Evolutionary conservation across 2,888 invertebrate genomes (phyloP).

Genomic region (Leucophenga maculata): DNA sequence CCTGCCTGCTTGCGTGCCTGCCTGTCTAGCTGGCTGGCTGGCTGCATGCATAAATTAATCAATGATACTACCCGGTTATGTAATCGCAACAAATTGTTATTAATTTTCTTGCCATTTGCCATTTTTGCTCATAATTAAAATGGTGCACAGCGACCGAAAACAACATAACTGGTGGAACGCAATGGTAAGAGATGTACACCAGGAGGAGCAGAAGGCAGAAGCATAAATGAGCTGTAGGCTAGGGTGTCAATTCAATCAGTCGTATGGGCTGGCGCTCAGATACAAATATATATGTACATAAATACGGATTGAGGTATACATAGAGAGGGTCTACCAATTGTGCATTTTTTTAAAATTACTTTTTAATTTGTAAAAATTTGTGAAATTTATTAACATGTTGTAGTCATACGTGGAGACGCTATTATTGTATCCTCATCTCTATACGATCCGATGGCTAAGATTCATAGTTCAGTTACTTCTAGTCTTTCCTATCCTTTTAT

Average conservation of each 20-base stretch:
- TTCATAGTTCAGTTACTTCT: too few species aligned
- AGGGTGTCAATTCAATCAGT: neutral
- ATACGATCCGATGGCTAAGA: too few species aligned
- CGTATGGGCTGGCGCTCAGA: slow-evolving; percentile 30
- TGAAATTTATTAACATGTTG: too few species aligned
- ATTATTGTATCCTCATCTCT: too few species aligned
- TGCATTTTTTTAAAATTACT: too few species aligned
- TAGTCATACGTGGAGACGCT: too few species aligned
- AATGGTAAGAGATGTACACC: too few species aligned
- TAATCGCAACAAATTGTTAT: slow-evolving; percentile 55
- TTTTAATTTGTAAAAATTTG: too few species aligned
- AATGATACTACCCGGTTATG: slow-evolving; percentile 35
- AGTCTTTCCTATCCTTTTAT: too few species aligned
- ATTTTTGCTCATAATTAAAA: slow-evolving; percentile 11
- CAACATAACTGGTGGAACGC: neutral
- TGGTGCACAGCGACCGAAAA: neutral
- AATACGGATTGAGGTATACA: slow-evolving; percentile 33
- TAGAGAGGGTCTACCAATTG: too few species aligned
- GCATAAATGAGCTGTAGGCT: slow-evolving; percentile 39
- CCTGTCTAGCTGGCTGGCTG: too few species aligned
- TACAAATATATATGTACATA: slow-evolving; percentile 24
- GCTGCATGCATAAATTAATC: slow-evolving; percentile 47
- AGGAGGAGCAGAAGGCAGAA: slow-evolving; percentile 24
- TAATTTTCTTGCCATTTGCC: slow-evolving; percentile 45
- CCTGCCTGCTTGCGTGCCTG: too few species aligned